phyloP scores from a whole-genome alignment of 2,797 vertebrate species.

The Channallabes apus region DNA sequence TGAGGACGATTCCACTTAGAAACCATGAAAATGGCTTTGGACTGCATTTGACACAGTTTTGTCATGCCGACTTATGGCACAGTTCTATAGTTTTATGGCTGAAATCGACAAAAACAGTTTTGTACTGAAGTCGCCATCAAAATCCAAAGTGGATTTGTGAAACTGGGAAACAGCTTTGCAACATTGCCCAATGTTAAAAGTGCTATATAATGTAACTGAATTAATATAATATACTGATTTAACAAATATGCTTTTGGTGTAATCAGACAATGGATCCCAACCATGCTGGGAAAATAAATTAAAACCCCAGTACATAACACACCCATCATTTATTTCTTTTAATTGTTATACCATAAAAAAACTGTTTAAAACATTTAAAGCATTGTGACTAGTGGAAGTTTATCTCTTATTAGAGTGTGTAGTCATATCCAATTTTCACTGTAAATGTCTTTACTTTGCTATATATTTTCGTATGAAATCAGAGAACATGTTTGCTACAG shows the following conservation, averaged over 20 bases:
- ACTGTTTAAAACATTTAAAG: background rate
- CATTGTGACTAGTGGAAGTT: background rate
- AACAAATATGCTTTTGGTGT: background rate
- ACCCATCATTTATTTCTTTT: background rate
- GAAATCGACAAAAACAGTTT: no score
- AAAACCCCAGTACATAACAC: background rate
- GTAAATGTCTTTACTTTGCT: background rate
- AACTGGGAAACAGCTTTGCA: no score
- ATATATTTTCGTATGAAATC: constrained; percentile 3
- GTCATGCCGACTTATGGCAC: no score
- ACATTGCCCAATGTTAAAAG: no score
- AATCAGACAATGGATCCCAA: background rate
- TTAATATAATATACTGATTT: background rate
- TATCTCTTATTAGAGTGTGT: background rate
- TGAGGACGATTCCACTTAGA: no score
- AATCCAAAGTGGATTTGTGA: no score
- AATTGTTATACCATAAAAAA: background rate
- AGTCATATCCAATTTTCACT: background rate
- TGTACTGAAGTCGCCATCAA: no score
- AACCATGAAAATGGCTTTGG: no score
- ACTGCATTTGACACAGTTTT: no score
- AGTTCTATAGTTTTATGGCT: no score
- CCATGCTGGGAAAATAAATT: background rate
- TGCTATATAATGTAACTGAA: no score
- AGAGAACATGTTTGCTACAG: background rate